A percentile compares a stretch with the other conserved stretches of the same genome.
phyloP scores from a whole-genome alignment of 1,140 invertebrate genomes.

The Steinernema khuongi region DNA sequence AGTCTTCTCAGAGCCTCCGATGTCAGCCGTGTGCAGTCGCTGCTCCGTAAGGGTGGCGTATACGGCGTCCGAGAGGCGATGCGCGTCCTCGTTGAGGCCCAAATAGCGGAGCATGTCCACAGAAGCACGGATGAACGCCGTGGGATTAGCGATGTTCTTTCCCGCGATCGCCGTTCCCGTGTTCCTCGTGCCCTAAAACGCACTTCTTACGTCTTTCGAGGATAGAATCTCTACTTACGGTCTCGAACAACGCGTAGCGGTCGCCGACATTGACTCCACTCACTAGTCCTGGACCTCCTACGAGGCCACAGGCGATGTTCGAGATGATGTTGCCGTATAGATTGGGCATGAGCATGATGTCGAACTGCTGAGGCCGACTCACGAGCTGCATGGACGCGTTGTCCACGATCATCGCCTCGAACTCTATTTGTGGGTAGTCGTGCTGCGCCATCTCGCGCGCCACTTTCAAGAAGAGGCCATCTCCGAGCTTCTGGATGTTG shows the following conservation, averaged over 20 bases:
- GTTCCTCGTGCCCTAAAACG: conserved; percentile 75
- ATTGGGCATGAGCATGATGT: conserved; percentile 95
- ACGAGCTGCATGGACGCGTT: conserved; percentile 74
- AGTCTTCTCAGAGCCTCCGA: conserved; percentile 41
- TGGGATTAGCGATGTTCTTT: conserved; percentile 92
- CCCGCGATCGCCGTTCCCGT: conserved; percentile 85
- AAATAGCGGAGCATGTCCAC: conserved; percentile 45
- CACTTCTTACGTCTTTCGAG: background rate
- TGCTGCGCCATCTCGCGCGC: conserved; percentile 31
- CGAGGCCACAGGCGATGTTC: conserved; percentile 89
- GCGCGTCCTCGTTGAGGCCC: conserved; percentile 40
- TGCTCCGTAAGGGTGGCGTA: conserved; percentile 45
- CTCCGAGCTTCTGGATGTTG: conserved; percentile 70
- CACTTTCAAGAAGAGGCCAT: conserved; percentile 55
- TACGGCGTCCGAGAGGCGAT: conserved; percentile 43
- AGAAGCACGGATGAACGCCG: conserved; percentile 52
- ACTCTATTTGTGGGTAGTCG: conserved; percentile 34
- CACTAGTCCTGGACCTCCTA: conserved; percentile 92
- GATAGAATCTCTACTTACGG: conserved; percentile 33
- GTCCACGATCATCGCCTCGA: conserved; percentile 43
- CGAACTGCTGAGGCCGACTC: conserved; percentile 90
- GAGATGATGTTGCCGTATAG: conserved; percentile 94
- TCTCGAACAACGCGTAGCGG: conserved; percentile 67
- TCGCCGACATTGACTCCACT: conserved; percentile 87
- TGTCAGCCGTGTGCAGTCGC: conserved; percentile 44